Evolutionary conservation across 2,113 vertebrate species (phyloP).

Genomic region (Albula glossodonta): DNA sequence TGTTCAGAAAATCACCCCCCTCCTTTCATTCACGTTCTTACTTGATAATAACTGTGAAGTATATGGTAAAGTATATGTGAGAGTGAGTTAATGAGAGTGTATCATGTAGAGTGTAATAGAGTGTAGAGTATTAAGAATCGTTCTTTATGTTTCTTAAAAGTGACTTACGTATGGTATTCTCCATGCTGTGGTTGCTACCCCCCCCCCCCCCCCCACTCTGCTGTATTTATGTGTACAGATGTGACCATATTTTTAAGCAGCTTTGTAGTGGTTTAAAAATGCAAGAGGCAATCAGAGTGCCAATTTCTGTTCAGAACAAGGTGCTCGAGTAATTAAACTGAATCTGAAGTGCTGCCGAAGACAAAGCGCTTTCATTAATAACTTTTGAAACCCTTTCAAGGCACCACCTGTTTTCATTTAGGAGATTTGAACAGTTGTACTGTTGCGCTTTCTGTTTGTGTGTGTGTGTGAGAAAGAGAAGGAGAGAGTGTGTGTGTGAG

Average conservation of each 20-base stretch:
- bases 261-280: neutral
- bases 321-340: neutral
- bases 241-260: neutral
- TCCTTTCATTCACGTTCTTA: too few species aligned
- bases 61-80: too few species aligned
- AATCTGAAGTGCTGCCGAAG: neutral
- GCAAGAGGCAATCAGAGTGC: neutral
- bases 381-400: neutral
- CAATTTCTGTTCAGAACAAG: neutral
- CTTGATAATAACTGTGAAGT: too few species aligned
- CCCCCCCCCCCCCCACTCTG: neutral
- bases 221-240: neutral
- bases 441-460: neutral
- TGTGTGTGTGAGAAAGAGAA: neutral
- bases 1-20: too few species aligned
- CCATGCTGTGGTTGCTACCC: neutral
- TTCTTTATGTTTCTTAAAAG: too few species aligned
- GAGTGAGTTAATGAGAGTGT: too few species aligned
- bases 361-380: neutral
- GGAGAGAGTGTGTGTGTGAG: conserved; percentile 3
- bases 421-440: neutral
- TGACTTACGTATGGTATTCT: neutral
- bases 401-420: conserved; percentile 12
- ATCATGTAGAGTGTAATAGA: too few species aligned
- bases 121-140: too few species aligned